A percentile compares a stretch with the other conserved stretches of the same genome.
These are phyloP conservation scores for Ianthella basta DNA, from an alignment of 37 sponge, comb jelly and placozoan species.

Conservation along the genomic window DNA sequence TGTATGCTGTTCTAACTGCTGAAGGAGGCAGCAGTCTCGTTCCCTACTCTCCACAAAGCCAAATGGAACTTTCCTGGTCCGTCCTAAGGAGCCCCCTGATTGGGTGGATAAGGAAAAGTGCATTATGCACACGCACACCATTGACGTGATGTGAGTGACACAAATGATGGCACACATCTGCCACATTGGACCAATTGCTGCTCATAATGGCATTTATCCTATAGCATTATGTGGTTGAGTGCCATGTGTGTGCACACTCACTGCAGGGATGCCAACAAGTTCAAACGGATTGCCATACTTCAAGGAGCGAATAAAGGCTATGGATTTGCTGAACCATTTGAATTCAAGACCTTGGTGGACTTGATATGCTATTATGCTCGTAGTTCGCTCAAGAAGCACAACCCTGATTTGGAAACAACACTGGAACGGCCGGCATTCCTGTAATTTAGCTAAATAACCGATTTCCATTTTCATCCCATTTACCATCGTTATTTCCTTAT, in stretches of 20 bases:
- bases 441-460: not conserved
- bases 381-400: conserved; percentile 84
- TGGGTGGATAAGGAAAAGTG: conserved; percentile 29
- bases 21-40: conserved; percentile 57
- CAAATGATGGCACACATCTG: too few relatives aligned
- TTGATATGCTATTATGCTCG: conserved; percentile 74
- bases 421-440: conserved; percentile 7
- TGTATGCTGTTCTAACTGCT: not conserved
- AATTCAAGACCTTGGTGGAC: conserved; percentile 67
- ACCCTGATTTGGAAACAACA: conserved; percentile 51
- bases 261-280: conserved; percentile 33
- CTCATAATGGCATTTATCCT: not conserved
- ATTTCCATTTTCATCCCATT: not conserved
- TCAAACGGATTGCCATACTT: conserved; percentile 66
- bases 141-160: conserved; percentile 74
- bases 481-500: too few relatives aligned
- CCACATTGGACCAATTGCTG: not conserved
- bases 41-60: conserved; percentile 41
- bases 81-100: conserved; percentile 58
- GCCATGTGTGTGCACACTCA: not conserved
- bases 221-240: not conserved
- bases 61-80: conserved; percentile 78
- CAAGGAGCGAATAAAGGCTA: conserved; percentile 66
- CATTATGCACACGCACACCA: conserved; percentile 64
- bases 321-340: conserved; percentile 87